Base-by-base conservation (phyloP, 1,140 invertebrate genomes). In the Megalopta genalis region DNA sequence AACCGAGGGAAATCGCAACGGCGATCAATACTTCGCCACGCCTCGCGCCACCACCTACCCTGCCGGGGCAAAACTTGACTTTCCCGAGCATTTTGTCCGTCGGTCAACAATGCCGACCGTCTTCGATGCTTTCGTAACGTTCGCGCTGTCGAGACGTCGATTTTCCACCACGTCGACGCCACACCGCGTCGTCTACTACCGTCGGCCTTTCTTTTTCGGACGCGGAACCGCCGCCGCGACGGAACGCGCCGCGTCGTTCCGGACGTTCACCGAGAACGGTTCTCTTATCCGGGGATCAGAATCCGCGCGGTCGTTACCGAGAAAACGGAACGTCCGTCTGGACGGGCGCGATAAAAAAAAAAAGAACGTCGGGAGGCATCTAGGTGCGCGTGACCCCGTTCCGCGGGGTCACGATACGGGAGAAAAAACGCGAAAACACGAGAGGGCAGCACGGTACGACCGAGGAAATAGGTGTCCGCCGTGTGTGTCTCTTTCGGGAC, bases 21-120 rank as follows among this genome's bases (percentile, higher is more conserved):
- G 74, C 86, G 90, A 91, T 91, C 90, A 91, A 91, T 91, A 91
- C 90, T 89, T 88, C 88, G 90, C 90, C 90, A 91, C 90, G 90
- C 90, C 90, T 91, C 90, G 90, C 86, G 85, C 82, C 85, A 87
- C 89, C 89, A 85, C 89, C 88, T 90, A 89, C 84, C 84, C 84
- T 73, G 83, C 84, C 64, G 82, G 68, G 80, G 82, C 84, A 76
- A 89, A 90, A 86, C 88, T 88, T 87, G 85, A 90, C 88, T 90
- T 90, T 87, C 75, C 82, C 85, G 52, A 60, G 37, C 70, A 27
- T 79, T 79, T 79, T 52, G 62, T 60, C 70, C 73, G 52, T 74
- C 70, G 77, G 25, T 79, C 70, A 73, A 79, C 37, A 65, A 73
- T 79, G 49, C 23, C 21, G 46, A 60, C 46, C 70, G 16, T 60